phyloP scores from a whole-genome alignment of 2,888 invertebrate species.

The Gymnocheta viridis region DNA sequence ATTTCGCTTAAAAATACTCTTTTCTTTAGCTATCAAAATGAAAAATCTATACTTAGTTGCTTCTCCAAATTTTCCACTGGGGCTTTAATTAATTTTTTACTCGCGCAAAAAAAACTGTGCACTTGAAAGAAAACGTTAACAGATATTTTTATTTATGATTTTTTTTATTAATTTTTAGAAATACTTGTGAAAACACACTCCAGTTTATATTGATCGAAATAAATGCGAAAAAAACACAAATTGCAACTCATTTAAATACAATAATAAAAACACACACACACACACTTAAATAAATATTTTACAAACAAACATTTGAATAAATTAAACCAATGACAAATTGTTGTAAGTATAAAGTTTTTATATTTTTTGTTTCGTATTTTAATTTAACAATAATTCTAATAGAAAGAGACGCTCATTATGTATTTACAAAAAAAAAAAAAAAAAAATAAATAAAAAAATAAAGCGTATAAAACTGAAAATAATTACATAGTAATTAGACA shows the following conservation, averaged over 20 bases:
- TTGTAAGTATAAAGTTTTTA: slow-evolving; percentile 10
- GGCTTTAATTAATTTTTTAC: neutral
- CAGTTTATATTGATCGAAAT: slow-evolving; percentile 30
- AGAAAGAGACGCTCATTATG: slow-evolving; percentile 29
- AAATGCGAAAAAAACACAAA: slow-evolving; percentile 3
- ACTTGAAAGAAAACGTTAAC: slow-evolving; percentile 50
- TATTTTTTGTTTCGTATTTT: neutral
- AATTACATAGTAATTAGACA: slow-evolving; percentile 50
- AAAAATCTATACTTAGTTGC: too few relatives aligned
- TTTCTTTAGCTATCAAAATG: too few relatives aligned
- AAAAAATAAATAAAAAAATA: neutral
- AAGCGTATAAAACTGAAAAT: neutral
- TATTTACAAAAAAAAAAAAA: neutral
- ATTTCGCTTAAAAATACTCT: too few relatives aligned
- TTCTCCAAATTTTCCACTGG: neutral
- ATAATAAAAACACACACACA: slow-evolving; percentile 18
- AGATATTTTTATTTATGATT: slow-evolving; percentile 11
- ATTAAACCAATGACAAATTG: slow-evolving; percentile 54
- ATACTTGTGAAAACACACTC: slow-evolving; percentile 25
- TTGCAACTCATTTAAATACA: slow-evolving; percentile 38
- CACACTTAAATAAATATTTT: neutral
- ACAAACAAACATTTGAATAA: slow-evolving; percentile 25
- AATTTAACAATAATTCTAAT: slow-evolving; percentile 20
- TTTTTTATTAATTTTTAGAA: neutral
- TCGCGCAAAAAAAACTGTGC: slow-evolving; percentile 14